These are phyloP conservation scores for Elysia chlorotica DNA, from an alignment of 1,140 invertebrate genomes.

Conservation along the genomic window DNA sequence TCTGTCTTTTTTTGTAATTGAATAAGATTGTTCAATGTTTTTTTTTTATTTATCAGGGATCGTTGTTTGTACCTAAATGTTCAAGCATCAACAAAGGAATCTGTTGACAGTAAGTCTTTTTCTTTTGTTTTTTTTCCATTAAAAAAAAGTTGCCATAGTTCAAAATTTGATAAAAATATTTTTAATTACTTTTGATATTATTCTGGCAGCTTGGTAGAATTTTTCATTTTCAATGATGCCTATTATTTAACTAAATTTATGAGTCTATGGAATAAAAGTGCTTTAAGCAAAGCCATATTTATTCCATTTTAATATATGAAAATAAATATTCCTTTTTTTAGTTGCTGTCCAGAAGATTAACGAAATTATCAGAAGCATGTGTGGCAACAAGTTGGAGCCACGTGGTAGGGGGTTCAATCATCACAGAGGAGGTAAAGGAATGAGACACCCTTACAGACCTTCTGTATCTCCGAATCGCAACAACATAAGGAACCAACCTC, in stretches of 20 bases:
- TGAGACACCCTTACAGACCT: slow-evolving; percentile 4
- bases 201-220: no score
- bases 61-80: slow-evolving; percentile 70
- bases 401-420: neutral
- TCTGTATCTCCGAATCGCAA: neutral
- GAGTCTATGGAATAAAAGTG: no score
- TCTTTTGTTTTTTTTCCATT: neutral
- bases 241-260: no score
- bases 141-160: neutral
- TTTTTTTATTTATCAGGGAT: slow-evolving; percentile 64
- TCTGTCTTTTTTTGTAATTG: no score
- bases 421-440: slow-evolving; percentile 1
- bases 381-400: slow-evolving; percentile 7
- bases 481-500: slow-evolving; percentile 8
- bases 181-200: neutral
- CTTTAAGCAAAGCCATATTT: no score
- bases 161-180: neutral
- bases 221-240: no score
- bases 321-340: slow-evolving; percentile 50
- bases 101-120: slow-evolving; percentile 67
- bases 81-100: slow-evolving; percentile 68
- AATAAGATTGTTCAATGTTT: no score
- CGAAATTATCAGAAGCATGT: slow-evolving; percentile 65
- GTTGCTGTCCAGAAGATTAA: slow-evolving; percentile 70
- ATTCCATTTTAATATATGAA: no score